Conservation (phyloP, 2,888 invertebrate species). For the Lasioglossum lativentre region DNA sequence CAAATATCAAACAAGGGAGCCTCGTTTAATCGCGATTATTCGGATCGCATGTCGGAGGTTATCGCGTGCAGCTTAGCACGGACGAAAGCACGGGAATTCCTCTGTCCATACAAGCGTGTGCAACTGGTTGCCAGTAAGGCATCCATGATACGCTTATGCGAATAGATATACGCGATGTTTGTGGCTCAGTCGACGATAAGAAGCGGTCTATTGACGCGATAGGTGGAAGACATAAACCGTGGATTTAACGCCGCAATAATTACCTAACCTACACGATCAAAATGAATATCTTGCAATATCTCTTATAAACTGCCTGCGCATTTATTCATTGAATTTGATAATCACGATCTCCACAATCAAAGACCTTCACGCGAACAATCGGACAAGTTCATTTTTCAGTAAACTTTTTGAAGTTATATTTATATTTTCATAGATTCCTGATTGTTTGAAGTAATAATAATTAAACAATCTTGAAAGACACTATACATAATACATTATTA, state of each 20-base stretch:
- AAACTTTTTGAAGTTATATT: too few species aligned
- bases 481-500: background rate
- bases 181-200: background rate
- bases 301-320: too few species aligned
- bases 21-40: constrained; percentile 12
- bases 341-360: too few species aligned
- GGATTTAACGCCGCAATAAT: background rate
- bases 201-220: background rate
- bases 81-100: constrained; percentile 17
- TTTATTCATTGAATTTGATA: too few species aligned
- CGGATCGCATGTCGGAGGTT: constrained; percentile 16
- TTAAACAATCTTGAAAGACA: background rate
- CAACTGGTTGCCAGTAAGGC: constrained; percentile 51
- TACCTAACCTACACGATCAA: background rate
- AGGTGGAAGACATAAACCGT: background rate
- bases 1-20: constrained; percentile 35
- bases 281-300: background rate
- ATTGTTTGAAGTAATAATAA: too few species aligned
- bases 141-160: background rate
- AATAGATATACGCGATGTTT: background rate
- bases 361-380: too few species aligned
- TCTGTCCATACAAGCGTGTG: constrained; percentile 4
- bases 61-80: constrained; percentile 14
- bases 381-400: too few species aligned
- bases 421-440: too few species aligned